Base-by-base conservation (phyloP, 2,888 invertebrate species). In the Empis livida region DNA sequence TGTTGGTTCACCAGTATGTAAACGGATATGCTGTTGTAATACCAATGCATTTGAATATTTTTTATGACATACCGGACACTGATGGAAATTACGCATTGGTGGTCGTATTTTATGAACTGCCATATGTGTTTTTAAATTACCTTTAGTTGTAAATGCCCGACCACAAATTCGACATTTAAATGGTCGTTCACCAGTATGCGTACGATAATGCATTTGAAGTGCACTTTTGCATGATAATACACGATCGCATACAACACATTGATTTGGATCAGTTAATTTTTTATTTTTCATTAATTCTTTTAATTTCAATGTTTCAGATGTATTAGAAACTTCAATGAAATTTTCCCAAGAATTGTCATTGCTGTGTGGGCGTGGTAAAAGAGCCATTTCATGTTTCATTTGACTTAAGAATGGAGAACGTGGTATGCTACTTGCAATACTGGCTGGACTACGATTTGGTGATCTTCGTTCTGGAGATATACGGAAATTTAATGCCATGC, bases 71-170 rank as follows among this genome's bases (percentile, higher is more conserved):
- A 93, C 92, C 23, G 92, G 92, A 70, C 97, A 97, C 71, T 96
- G 95, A 67, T 97, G 96, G 59, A 94, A 78, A 58, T 89, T 84
- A 55, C 93, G 76, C 72, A 92, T 80, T 23, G 94, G 94, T 46
- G 92, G 92, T 63, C 94, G 95, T 54, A 93, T 90, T 56, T 96
- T 80, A 72, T 97, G 97, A 30, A 97, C 96, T 43, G 96, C 95
- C 97, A 99, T 97, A 73, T 99, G 97, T 5, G 97, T 99, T 72
- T 97, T 99, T 55, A 99, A 77, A 71, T 97, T 97, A 51, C 97
- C 97, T 72, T 97, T 97, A 45, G 97, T 97, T 47, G 97, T 97
- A 73, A 97, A 99, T 47, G 96, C 91, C 41, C 95, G 79, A 42
- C 94, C 93, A 70, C 97, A 99, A 54, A 96, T 89, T 70, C 94